These are phyloP conservation scores for Caloenas nicobarica DNA, from an alignment of 2,113 vertebrate species.

Conservation along the genomic window DNA sequence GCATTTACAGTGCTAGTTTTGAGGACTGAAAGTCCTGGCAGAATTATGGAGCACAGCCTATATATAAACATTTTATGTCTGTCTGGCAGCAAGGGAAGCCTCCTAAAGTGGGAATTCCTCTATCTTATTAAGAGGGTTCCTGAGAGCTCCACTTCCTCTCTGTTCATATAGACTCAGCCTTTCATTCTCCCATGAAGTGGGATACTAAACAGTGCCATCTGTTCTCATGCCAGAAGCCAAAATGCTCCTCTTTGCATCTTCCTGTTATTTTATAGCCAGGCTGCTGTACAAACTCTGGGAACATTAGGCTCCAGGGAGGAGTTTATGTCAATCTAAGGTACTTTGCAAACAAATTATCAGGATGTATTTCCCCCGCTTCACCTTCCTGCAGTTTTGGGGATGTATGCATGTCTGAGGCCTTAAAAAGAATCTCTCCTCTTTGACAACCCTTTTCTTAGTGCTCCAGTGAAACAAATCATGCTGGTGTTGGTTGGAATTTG, in stretches of 20 bases:
- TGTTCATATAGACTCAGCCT: background rate
- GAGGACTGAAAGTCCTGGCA: background rate
- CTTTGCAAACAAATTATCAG: background rate
- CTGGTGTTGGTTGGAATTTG: background rate
- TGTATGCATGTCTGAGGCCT: background rate
- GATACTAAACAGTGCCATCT: background rate
- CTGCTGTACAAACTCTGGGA: background rate
- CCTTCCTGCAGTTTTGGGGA: background rate
- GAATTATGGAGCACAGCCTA: background rate
- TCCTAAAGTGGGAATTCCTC: background rate
- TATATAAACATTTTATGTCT: background rate
- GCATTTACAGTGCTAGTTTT: background rate
- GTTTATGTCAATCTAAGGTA: background rate
- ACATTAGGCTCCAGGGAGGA: conserved; percentile 19
- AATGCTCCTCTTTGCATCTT: background rate
- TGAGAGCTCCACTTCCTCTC: background rate
- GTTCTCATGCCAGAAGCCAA: background rate
- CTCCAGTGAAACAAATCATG: background rate
- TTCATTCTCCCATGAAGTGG: background rate
- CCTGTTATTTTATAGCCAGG: background rate
- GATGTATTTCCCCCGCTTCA: background rate
- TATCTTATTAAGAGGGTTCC: background rate
- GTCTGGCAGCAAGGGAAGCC: background rate
- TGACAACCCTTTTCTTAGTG: background rate
- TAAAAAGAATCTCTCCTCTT: background rate